Conservation (phyloP, 2,113 vertebrate species). For the Ifrita kowaldi region DNA sequence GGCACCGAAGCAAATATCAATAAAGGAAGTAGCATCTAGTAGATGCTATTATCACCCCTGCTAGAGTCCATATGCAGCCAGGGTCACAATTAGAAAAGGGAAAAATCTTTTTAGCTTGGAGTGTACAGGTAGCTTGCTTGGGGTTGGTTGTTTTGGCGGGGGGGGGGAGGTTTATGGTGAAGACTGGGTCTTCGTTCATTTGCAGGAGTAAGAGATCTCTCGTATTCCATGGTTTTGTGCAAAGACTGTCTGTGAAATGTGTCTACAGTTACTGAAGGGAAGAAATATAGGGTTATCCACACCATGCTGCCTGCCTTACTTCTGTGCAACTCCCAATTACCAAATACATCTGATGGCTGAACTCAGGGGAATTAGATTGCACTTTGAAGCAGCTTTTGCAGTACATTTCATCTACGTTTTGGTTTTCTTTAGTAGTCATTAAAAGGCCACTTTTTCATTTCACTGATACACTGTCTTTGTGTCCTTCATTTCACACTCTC, state of each 20-base stretch:
- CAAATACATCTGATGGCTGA: slow-evolving; percentile 44
- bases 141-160: background rate
- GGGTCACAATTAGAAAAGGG: background rate
- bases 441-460: slow-evolving; percentile 68
- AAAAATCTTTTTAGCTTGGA: background rate
- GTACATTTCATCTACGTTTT: slow-evolving; percentile 65
- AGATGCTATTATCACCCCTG: background rate
- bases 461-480: slow-evolving; percentile 57
- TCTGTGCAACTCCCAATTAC: slow-evolving; percentile 56
- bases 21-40: background rate
- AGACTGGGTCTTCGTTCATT: background rate
- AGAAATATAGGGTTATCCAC: background rate
- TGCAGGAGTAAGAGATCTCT: background rate
- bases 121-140: background rate
- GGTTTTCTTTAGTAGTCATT: slow-evolving; percentile 65
- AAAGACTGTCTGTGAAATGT: background rate
- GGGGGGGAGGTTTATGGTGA: background rate
- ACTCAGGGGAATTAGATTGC: slow-evolving; percentile 58
- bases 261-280: background rate
- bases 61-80: background rate
- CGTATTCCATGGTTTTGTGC: background rate
- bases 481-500: slow-evolving; percentile 47
- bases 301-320: slow-evolving; percentile 4
- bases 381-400: slow-evolving; percentile 64
- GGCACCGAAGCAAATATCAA: background rate